Evolutionary conservation across 2,888 invertebrate species (phyloP).

Genomic region (Crematogaster levior): DNA sequence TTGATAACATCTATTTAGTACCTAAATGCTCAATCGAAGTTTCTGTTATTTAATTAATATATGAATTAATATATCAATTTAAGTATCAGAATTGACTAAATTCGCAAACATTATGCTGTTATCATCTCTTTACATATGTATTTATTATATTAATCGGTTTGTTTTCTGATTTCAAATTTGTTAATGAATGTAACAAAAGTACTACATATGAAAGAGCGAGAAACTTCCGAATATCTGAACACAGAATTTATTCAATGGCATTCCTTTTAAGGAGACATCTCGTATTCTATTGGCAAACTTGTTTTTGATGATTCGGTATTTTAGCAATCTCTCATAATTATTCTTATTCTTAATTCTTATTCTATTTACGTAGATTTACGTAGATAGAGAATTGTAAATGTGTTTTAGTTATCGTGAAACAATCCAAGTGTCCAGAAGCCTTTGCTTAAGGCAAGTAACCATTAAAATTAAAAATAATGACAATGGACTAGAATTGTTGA

Average conservation of each 20-base stretch:
- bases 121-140: not conserved
- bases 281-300: constrained; percentile 65
- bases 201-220: not conserved
- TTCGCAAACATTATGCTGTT: not conserved
- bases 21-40: not conserved
- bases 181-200: not conserved
- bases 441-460: not conserved
- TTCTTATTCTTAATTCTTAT: not conserved
- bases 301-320: constrained; percentile 23
- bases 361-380: not conserved
- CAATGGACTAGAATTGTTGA: constrained; percentile 81
- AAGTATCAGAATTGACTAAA: not conserved
- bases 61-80: not conserved
- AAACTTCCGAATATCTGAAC: not conserved
- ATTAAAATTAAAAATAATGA: constrained; percentile 61
- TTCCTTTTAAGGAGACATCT: constrained; percentile 9
- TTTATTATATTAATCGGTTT: not conserved
- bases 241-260: not conserved
- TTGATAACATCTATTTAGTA: too few relatives aligned
- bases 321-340: constrained; percentile 26
- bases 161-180: not conserved
- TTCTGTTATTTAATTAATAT: too few relatives aligned
- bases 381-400: not conserved
- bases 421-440: constrained; percentile 18
- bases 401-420: not conserved